Percentiles rank a stretch among this genome's conserved stretches.
phyloP scores from a whole-genome alignment of 2,888 invertebrate genomes.

The Scaeva pyrastri region DNA sequence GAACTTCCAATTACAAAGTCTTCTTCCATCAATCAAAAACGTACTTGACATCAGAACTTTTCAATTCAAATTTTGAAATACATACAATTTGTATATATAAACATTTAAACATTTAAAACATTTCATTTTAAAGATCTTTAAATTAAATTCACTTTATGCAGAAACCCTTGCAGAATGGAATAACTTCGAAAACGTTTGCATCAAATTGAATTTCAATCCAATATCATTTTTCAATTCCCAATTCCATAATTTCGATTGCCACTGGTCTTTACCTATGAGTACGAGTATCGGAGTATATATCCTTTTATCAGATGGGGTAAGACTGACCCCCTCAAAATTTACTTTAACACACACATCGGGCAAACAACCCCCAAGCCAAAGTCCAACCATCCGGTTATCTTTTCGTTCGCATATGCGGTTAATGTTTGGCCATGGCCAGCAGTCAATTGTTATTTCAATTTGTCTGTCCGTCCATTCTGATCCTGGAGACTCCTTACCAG shows the following conservation, averaged over 20 bases:
- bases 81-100: no score
- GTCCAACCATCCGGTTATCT: slow-evolving; percentile 51
- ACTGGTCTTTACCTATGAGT: slow-evolving; percentile 25
- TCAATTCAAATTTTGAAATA: no score
- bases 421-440: slow-evolving; percentile 60
- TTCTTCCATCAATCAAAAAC: no score
- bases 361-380: slow-evolving; percentile 43
- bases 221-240: slow-evolving; percentile 59
- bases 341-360: neutral
- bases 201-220: slow-evolving; percentile 67
- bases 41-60: no score
- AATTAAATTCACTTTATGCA: no score
- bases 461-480: slow-evolving; percentile 11
- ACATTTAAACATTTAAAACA: no score
- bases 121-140: no score
- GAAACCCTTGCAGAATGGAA: no score
- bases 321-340: neutral
- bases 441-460: slow-evolving; percentile 75
- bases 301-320: neutral
- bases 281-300: no score
- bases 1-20: no score
- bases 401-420: slow-evolving; percentile 58
- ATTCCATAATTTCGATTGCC: slow-evolving; percentile 50
- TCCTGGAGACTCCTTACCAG: slow-evolving; percentile 14
- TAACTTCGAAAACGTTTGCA: neutral